Evolutionary conservation across 2,797 vertebrate genomes (phyloP).

Genomic region (Catostomus latipinnis): DNA sequence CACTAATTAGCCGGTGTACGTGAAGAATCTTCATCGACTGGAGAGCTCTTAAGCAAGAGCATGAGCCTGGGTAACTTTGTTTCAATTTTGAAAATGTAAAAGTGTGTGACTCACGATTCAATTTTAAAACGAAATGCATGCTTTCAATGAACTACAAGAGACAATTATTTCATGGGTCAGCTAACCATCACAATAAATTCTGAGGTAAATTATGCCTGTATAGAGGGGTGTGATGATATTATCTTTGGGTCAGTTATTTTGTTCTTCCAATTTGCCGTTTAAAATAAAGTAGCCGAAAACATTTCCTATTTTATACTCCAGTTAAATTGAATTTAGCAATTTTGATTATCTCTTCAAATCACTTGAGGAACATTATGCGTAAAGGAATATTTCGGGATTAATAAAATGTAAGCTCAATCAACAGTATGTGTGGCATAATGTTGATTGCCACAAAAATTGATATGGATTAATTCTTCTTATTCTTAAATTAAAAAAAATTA

Average conservation of each 20-base stretch:
- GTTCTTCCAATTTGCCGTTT: background rate
- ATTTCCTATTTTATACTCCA: background rate
- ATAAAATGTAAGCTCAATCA: too few relatives aligned
- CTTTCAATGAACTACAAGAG: background rate
- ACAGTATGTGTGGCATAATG: too few relatives aligned
- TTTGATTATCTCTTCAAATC: too few relatives aligned
- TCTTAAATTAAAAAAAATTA: too few relatives aligned
- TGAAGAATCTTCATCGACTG: constrained; percentile 82
- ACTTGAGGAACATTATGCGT: too few relatives aligned
- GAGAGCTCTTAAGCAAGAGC: constrained; percentile 83
- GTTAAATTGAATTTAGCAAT: too few relatives aligned
- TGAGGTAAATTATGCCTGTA: background rate
- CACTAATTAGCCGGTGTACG: constrained; percentile 88
- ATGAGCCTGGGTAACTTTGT: constrained; percentile 59
- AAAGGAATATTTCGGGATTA: too few relatives aligned
- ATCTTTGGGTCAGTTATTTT: background rate
- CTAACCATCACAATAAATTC: background rate
- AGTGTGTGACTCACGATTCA: background rate
- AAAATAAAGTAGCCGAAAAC: background rate
- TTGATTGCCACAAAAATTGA: too few relatives aligned
- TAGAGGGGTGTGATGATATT: background rate
- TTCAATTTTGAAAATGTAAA: constrained; percentile 16
- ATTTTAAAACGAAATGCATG: constrained; percentile 3
- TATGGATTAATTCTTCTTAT: too few relatives aligned
- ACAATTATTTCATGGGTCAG: constrained; percentile 6